A percentile compares a stretch with the other conserved stretches of the same genome.
Conservation (phyloP, 2,113 vertebrate genomes). For the Takifugu flavidus region DNA sequence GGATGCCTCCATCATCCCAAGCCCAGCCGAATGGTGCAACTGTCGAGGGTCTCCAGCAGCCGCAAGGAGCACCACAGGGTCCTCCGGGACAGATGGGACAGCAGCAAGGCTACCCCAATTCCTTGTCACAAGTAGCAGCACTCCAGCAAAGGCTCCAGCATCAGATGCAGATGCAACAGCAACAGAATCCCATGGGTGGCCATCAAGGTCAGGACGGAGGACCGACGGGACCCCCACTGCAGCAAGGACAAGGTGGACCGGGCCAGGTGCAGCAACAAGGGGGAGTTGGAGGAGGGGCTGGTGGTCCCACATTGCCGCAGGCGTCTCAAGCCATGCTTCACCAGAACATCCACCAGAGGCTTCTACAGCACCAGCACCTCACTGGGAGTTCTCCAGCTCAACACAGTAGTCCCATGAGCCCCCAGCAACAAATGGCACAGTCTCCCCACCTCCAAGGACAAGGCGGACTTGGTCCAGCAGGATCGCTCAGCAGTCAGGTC, state of each 20-base stretch:
- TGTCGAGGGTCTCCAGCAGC: slow-evolving; percentile 51
- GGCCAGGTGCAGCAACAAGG: slow-evolving; percentile 54
- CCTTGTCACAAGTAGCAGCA: slow-evolving; percentile 64
- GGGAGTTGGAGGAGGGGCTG: slow-evolving; percentile 37
- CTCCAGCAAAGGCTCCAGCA: slow-evolving; percentile 73
- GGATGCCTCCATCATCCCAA: slow-evolving; percentile 79
- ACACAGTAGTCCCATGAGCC: slow-evolving; percentile 94
- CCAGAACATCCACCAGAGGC: slow-evolving; percentile 89
- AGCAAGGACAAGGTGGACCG: slow-evolving; percentile 71
- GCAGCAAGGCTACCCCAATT: slow-evolving; percentile 75
- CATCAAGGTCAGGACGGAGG: slow-evolving; percentile 66
- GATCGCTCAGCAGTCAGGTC: slow-evolving; percentile 91
- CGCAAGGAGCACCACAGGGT: slow-evolving; percentile 63
- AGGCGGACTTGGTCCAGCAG: slow-evolving; percentile 76
- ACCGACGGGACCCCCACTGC: slow-evolving; percentile 77
- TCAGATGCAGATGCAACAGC: slow-evolving; percentile 64
- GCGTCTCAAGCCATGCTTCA: slow-evolving; percentile 73
- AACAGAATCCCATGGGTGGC: slow-evolving; percentile 69
- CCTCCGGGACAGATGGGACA: slow-evolving; percentile 68
- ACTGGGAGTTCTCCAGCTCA: slow-evolving; percentile 84
- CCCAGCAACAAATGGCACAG: slow-evolving; percentile 83
- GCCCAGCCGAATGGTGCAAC: slow-evolving; percentile 60
- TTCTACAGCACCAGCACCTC: slow-evolving; percentile 76
- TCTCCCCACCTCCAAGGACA: slow-evolving; percentile 92
- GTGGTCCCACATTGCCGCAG: slow-evolving; percentile 47